Base-by-base conservation (phyloP, 2,888 invertebrate genomes). In the Pyrrhosoma nymphula region DNA sequence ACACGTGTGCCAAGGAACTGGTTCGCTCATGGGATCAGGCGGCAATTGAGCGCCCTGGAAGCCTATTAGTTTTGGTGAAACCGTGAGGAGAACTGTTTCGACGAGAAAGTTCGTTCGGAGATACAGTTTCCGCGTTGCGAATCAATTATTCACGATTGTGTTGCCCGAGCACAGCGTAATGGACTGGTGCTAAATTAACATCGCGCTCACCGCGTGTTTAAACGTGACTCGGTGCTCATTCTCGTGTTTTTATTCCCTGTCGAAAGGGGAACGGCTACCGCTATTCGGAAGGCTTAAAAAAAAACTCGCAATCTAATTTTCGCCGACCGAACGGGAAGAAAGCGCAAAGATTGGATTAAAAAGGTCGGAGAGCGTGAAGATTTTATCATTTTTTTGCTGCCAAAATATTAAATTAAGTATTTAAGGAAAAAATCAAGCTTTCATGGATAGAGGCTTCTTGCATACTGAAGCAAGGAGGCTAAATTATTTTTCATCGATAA, bases 11-110 rank as follows among this genome's bases (percentile, higher is more conserved):
- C 16, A 35, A 82, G 35, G 82, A 82, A 82, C 82, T 16, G 35
- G 35, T 30, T 82, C 82, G 30, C 26, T 23, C n/a, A 69, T n/a
- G 69, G 10, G 26, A n/a, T 69, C 69, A n/a, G 47, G 4, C n/a
- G 26, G 69, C 23, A 23, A 26, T 26, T 23, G 69, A 35, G 30
- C 12, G 35, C 35, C 82, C 30, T 23, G 82, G 26, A 16, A 82
- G 82, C 14, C 82, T 82, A 82, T 82, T 82, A 82, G 82, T 82
- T 82, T 82, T 82, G 82, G 82, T 82, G 82, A 82, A 82, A 35
- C 82, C 82, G n/a, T 14, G 16, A 35, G 1, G 35, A 14, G 18
- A n/a, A 35, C 82, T 18, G 18, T 18, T 35, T 35, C 35, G 35
- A 4, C 35, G 82, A 35, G 82, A 69, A 69, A 82, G 82, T 82